Conservation (phyloP, 2,888 invertebrate genomes). For the Drosophila sordidula region DNA sequence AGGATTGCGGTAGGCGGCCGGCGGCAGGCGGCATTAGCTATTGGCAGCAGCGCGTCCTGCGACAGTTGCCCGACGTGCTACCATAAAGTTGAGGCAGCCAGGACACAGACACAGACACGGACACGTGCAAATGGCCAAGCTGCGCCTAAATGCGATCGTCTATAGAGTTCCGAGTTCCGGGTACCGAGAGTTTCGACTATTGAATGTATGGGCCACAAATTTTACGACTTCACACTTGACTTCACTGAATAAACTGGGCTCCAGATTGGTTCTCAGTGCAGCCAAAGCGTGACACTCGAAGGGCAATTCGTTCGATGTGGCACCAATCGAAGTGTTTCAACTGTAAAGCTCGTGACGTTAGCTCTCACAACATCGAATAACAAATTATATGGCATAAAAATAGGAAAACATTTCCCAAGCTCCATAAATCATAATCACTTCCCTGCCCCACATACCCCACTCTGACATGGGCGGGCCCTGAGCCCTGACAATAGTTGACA, state of each 20-base stretch:
- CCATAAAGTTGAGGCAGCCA: slow-evolving; percentile 61
- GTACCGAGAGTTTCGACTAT: background rate
- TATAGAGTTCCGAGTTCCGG: slow-evolving; percentile 6
- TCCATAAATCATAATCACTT: slow-evolving; percentile 39
- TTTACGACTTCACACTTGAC: slow-evolving; percentile 45
- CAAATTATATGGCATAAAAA: slow-evolving; percentile 34
- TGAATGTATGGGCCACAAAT: slow-evolving; percentile 23
- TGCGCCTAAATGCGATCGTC: slow-evolving; percentile 59
- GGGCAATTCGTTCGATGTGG: background rate
- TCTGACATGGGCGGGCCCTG: background rate
- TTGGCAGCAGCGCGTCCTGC: slow-evolving; percentile 37
- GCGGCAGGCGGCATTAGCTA: background rate
- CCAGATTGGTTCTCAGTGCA: slow-evolving; percentile 29
- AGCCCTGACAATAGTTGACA: slow-evolving; percentile 44
- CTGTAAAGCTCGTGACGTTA: slow-evolving; percentile 7
- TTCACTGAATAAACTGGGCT: slow-evolving; percentile 11
- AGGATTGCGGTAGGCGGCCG: slow-evolving; percentile 38
- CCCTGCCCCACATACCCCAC: slow-evolving; percentile 6
- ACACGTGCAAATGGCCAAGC: slow-evolving; percentile 62
- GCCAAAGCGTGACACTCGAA: slow-evolving; percentile 18
- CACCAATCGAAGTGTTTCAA: slow-evolving; percentile 5
- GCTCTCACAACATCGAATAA: slow-evolving; percentile 17
- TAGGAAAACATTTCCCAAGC: slow-evolving; percentile 5
- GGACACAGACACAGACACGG: slow-evolving; percentile 32
- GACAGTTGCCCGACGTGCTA: slow-evolving; percentile 54